Base-by-base conservation (phyloP, 2,797 vertebrate genomes). In the Acanthurus leucopareius region DNA sequence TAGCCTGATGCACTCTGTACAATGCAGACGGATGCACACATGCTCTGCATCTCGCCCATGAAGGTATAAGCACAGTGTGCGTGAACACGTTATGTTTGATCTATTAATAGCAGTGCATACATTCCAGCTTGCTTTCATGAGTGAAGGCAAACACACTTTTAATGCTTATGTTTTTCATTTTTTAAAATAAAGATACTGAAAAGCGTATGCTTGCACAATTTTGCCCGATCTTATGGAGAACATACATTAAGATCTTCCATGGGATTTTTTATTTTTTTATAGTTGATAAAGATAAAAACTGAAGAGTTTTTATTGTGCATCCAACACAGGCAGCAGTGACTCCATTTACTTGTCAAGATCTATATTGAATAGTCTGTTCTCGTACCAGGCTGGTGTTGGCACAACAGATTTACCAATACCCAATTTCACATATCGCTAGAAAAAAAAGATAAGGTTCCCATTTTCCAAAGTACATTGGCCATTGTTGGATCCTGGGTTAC, bases 251-350 rank as follows among this genome's bases (percentile, higher is more conserved):
- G 42, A 49, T 54, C 6, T 5, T 45, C 15, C 42, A 56, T 40
- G n/a, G 19, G 16, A 17, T 14, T 48, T 28, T 62, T 16, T 42
- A 56, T 42, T 59, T 48, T 20, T 48, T 3, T 35, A 17, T 22
- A 57, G 28, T 47, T 67, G 22, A 85, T 71, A 71, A 77, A 83
- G 71, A 86, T 84, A 64, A 73, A 73, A 82, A 84, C 76, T 64
- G 66, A 75, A 75, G 75, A 45, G 59, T 82, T 81, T 72, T 70
- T 80, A 79, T 81, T 86, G 64, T 82, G 60, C 67, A 56, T 80
- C 64, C 22, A n/a, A 63, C 75, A 77, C 60, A 80, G 52, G 61
- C 82, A 63, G 73, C 70, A 67, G 71, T 69, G 69, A 82, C 78
- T 72, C 64, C 54, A 84, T 86, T 83, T 66, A 38, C 68, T 70